These are phyloP conservation scores for Propithecus deckenii DNA, from an alignment of 2,797 vertebrate genomes.

Conservation along the genomic window DNA sequence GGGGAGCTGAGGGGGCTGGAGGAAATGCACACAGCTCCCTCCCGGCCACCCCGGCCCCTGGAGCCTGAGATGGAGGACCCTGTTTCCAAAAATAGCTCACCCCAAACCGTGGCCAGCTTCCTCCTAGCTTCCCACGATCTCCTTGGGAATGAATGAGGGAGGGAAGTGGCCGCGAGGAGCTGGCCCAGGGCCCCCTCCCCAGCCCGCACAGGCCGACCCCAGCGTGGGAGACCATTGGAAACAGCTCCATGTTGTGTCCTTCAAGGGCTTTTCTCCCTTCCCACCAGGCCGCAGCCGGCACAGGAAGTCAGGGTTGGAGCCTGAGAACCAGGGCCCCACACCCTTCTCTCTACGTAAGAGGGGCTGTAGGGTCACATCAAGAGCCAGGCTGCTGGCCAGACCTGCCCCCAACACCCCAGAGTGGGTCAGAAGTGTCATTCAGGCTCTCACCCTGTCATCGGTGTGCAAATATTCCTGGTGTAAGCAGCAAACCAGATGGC, in stretches of 20 bases:
- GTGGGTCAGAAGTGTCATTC: neutral
- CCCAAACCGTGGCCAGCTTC: conserved; percentile 85
- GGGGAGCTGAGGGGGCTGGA: conserved; percentile 50
- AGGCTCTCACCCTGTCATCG: neutral
- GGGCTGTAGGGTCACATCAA: neutral
- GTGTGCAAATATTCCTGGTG: neutral
- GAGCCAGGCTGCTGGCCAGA: neutral
- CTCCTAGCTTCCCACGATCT: conserved; percentile 84
- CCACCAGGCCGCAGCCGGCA: conserved; percentile 20
- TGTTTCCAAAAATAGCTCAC: conserved; percentile 90
- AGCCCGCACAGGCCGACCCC: conserved; percentile 79
- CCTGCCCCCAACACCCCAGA: neutral
- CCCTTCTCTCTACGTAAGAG: neutral
- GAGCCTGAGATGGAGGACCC: conserved; percentile 83
- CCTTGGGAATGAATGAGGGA: conserved; percentile 85
- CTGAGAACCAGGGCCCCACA: conserved; percentile 59
- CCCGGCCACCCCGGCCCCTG: conserved; percentile 83
- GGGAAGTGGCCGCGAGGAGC: conserved; percentile 69
- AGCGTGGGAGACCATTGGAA: conserved; percentile 79
- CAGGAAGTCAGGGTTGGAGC: conserved; percentile 60
- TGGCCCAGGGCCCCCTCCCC: conserved; percentile 79
- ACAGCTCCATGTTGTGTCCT: neutral
- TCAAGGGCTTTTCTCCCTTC: conserved; percentile 65
- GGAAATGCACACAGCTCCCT: conserved; percentile 84
- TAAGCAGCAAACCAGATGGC: neutral